Evolutionary conservation across 2,113 vertebrate species (phyloP).

Genomic region (Catharus fuscescens): DNA sequence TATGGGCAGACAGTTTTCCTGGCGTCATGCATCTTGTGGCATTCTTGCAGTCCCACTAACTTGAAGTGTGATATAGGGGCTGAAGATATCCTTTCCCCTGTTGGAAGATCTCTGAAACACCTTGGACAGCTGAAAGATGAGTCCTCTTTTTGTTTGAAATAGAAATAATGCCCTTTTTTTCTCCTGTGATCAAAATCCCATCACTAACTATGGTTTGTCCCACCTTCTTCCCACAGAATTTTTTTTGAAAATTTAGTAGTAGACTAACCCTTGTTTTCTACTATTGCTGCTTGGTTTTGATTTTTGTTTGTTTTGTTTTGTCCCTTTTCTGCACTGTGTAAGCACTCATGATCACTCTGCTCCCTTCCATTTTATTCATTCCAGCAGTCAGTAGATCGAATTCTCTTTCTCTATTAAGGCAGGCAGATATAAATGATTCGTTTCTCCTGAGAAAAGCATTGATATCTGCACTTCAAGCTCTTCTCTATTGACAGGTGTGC

Average conservation of each 20-base stretch:
- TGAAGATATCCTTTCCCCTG: background rate
- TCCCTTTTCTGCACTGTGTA: background rate
- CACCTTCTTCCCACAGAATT: background rate
- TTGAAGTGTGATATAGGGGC: background rate
- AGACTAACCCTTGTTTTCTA: background rate
- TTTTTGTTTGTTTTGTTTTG: background rate
- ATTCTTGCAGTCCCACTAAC: background rate
- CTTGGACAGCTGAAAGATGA: background rate
- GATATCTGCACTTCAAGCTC: background rate
- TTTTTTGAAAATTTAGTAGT: background rate
- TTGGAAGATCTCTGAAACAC: background rate
- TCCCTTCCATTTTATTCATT: background rate
- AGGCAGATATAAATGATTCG: background rate
- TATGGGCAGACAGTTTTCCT: background rate
- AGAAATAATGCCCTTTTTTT: background rate
- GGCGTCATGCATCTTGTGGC: fast-evolving
- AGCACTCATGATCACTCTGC: background rate
- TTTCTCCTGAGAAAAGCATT: background rate
- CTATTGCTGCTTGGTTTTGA: background rate
- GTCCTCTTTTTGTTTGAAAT: background rate
- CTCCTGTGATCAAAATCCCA: background rate
- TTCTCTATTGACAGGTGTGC: background rate
- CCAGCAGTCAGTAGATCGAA: background rate
- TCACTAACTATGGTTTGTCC: background rate
- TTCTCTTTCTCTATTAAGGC: background rate